phyloP scores from a whole-genome alignment of 2,888 invertebrate species.

The Drosophila robusta region DNA sequence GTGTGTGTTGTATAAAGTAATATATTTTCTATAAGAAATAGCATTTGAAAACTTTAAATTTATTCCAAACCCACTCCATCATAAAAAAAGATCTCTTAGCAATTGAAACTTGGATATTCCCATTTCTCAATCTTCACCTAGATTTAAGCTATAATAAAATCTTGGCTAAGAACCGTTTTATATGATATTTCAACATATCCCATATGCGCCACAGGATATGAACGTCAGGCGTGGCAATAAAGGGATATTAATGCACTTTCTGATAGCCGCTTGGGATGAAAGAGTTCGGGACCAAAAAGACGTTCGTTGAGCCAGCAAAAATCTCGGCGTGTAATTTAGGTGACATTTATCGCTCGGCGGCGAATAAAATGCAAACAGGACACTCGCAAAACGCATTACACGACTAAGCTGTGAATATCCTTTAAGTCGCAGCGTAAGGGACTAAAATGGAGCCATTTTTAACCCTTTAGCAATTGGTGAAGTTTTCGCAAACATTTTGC shows the following conservation, averaged over 20 bases:
- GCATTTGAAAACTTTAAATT: too few relatives aligned
- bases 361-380: slow-evolving; percentile 55
- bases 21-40: too few relatives aligned
- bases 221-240: slow-evolving; percentile 22
- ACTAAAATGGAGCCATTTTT: slow-evolving; percentile 31
- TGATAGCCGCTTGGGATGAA: slow-evolving; percentile 38
- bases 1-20: too few relatives aligned
- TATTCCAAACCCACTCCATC: too few relatives aligned
- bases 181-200: neutral
- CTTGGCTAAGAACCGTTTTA: neutral
- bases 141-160: neutral
- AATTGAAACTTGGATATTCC: neutral
- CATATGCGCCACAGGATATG: slow-evolving; percentile 5
- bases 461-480: slow-evolving; percentile 75
- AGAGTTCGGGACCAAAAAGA: neutral
- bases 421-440: slow-evolving; percentile 54
- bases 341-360: slow-evolving; percentile 50
- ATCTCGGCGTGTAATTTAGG: slow-evolving; percentile 61
- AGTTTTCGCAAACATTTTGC: slow-evolving; percentile 75
- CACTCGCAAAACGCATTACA: slow-evolving; percentile 69
- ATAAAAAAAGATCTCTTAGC: neutral
- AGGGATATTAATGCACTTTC: slow-evolving; percentile 43
- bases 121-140: neutral
- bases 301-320: slow-evolving; percentile 19
- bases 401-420: slow-evolving; percentile 76